phyloP scores from a whole-genome alignment of 2,797 vertebrate species.

The Gambelia wislizenii region DNA sequence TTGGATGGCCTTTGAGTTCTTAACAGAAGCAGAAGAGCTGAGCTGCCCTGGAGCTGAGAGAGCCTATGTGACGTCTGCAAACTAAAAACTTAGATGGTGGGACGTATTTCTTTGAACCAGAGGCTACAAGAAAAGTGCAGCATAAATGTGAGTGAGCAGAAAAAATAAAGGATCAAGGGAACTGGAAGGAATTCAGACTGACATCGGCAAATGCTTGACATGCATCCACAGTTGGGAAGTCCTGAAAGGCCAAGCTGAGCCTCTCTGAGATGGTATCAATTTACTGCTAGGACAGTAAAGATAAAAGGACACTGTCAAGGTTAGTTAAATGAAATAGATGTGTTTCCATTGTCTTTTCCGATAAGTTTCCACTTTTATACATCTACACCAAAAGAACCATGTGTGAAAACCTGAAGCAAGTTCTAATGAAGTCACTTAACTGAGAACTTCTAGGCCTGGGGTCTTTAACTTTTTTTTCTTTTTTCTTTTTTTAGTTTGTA shows the following conservation, averaged over 20 bases:
- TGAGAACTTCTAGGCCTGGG: not conserved
- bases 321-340: slow-evolving; percentile 11
- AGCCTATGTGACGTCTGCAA: not conserved
- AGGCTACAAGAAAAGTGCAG: not conserved
- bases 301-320: slow-evolving; percentile 41
- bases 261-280: not conserved
- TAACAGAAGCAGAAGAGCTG: slow-evolving; percentile 7
- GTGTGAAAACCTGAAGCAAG: not conserved
- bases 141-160: not conserved
- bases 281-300: not conserved
- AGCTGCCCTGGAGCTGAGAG: not conserved
- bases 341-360: not conserved
- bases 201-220: slow-evolving; percentile 30
- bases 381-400: no score
- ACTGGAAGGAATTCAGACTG: slow-evolving; percentile 42
- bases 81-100: not conserved
- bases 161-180: slow-evolving; percentile 53
- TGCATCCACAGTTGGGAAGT: not conserved
- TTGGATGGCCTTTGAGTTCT: not conserved
- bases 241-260: slow-evolving; percentile 1
- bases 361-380: not conserved
- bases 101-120: slow-evolving; percentile 16
- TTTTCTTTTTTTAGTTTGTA: no score
- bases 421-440: not conserved
- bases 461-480: not conserved